Percentiles rank a stretch among this genome's conserved stretches.
Evolutionary conservation across 2,113 vertebrate genomes (phyloP).

Genomic region (Hoplias malabaricus): DNA sequence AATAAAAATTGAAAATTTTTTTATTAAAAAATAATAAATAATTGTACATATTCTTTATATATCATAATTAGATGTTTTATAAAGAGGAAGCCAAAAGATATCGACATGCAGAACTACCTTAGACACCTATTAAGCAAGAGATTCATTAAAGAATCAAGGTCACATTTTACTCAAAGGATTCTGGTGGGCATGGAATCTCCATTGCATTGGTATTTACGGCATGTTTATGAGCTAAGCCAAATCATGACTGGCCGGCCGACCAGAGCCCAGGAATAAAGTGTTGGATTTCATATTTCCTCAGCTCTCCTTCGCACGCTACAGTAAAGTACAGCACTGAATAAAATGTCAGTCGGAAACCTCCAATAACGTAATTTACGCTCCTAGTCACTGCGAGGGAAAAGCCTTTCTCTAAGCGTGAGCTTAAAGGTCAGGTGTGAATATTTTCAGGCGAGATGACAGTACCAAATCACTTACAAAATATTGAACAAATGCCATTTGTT

Average conservation of each 20-base stretch:
- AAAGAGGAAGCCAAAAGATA: too few relatives aligned
- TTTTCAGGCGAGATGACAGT: conserved; percentile 59
- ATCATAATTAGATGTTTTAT: too few relatives aligned
- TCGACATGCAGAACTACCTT: too few relatives aligned
- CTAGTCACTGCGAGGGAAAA: conserved; percentile 41
- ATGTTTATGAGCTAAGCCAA: background rate
- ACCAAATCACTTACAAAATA: conserved; percentile 52
- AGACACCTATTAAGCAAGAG: too few relatives aligned
- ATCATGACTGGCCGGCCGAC: background rate
- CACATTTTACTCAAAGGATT: too few relatives aligned
- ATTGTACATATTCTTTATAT: too few relatives aligned
- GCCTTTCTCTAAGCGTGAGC: conserved; percentile 60
- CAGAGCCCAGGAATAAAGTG: background rate
- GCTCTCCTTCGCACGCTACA: background rate
- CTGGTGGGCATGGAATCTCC: background rate
- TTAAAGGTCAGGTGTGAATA: conserved; percentile 69
- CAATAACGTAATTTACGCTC: conserved; percentile 43
- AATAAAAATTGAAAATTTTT: too few relatives aligned
- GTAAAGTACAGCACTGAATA: conserved; percentile 44
- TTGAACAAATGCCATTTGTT: conserved; percentile 62
- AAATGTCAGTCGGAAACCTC: conserved; percentile 67
- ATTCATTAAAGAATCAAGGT: too few relatives aligned
- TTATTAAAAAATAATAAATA: too few relatives aligned
- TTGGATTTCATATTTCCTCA: background rate
- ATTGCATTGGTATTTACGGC: background rate